Evolutionary conservation across 2,888 invertebrate species (phyloP).

Genomic region (Cyrtodaria siliqua): DNA sequence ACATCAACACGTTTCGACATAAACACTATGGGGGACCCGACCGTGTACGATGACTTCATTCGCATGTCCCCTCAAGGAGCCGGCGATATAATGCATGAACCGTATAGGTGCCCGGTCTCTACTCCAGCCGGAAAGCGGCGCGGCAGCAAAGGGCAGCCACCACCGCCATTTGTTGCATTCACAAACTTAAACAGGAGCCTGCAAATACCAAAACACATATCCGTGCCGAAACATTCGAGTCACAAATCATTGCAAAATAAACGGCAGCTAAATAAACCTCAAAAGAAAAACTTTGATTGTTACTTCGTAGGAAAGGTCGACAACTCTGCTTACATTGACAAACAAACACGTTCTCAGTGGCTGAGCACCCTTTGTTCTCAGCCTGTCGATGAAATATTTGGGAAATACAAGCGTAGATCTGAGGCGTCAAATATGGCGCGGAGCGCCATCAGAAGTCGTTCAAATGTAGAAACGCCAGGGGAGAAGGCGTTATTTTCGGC

Average conservation of each 20-base stretch:
- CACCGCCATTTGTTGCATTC: constrained; percentile 43
- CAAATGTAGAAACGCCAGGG: constrained; percentile 66
- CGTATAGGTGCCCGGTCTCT: constrained; percentile 69
- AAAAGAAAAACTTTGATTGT: constrained; percentile 69
- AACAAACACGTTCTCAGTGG: constrained; percentile 59
- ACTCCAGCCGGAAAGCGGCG: constrained; percentile 62
- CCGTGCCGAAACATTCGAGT: constrained; percentile 33
- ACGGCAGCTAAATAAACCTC: constrained; percentile 43
- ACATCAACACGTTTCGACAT: not conserved
- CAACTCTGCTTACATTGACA: constrained; percentile 47
- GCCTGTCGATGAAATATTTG: constrained; percentile 72
- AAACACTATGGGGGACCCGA: not conserved
- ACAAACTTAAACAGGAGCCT: constrained; percentile 50
- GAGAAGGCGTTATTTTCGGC: constrained; percentile 67
- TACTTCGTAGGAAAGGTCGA: constrained; percentile 65
- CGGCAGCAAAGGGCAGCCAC: constrained; percentile 13
- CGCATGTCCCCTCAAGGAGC: constrained; percentile 17
- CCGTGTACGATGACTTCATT: constrained; percentile 19
- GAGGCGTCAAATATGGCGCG: constrained; percentile 39
- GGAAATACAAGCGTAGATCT: constrained; percentile 64
- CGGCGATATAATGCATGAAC: constrained; percentile 35
- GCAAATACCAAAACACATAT: constrained; percentile 32
- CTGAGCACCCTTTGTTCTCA: constrained; percentile 67
- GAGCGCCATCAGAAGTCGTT: constrained; percentile 29
- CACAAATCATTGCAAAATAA: constrained; percentile 21